phyloP scores from a whole-genome alignment of 2,113 vertebrate genomes.

The Rutilus rutilus region DNA sequence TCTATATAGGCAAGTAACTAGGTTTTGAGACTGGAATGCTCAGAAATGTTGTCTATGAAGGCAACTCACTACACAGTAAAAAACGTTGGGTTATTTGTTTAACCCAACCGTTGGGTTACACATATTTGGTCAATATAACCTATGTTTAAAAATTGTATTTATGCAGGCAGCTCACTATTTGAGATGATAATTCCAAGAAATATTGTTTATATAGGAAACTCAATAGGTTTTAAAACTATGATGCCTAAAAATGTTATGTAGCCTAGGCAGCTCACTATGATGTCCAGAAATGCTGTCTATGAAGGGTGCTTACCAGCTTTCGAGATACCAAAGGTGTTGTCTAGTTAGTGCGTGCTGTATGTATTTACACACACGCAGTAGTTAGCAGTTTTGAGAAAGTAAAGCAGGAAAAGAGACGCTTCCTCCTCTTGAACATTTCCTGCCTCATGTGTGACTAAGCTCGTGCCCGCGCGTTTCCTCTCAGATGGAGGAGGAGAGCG shows the following conservation, averaged over 20 bases:
- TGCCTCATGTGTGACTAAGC: background rate
- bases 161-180: background rate
- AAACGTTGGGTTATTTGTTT: too few relatives aligned
- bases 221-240: background rate
- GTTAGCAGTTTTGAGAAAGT: background rate
- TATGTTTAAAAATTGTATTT: too few relatives aligned
- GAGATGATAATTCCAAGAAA: background rate
- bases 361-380: background rate
- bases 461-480: background rate
- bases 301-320: background rate
- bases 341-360: background rate
- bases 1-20: too few relatives aligned
- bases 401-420: constrained; percentile 16
- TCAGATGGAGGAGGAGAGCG: background rate
- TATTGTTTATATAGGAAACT: background rate
- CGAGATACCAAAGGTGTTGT: background rate
- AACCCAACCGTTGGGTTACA: too few relatives aligned
- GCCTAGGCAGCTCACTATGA: too few relatives aligned
- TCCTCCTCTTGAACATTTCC: constrained; percentile 8
- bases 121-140: too few relatives aligned
- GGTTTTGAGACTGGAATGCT: background rate
- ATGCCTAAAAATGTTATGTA: too few relatives aligned
- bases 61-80: background rate
- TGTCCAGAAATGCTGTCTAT: background rate
- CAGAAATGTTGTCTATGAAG: background rate